A percentile compares a stretch with the other conserved stretches of the same genome.
phyloP scores from a whole-genome alignment of 2,797 vertebrate genomes.

The Xiphorhynchus erythropygius region DNA sequence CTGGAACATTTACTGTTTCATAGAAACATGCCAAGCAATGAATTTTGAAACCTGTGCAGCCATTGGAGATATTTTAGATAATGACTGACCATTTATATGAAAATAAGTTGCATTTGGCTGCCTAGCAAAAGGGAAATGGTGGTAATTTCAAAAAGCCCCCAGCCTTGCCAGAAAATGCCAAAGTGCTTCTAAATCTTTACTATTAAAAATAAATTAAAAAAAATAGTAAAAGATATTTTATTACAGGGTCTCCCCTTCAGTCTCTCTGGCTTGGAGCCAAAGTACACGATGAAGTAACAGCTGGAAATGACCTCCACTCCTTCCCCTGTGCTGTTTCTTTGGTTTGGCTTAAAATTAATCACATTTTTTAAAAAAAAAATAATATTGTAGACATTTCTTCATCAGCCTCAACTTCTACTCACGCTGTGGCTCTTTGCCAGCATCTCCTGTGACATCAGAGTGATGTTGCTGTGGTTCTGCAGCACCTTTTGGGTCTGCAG shows the following conservation, averaged over 20 bases:
- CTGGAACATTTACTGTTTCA: background rate
- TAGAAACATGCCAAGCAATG: background rate
- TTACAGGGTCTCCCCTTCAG: slow-evolving; percentile 60
- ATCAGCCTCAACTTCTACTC: slow-evolving; percentile 21
- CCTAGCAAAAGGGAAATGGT: background rate
- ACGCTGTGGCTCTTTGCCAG: slow-evolving; percentile 27
- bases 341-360: slow-evolving; percentile 70
- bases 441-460: slow-evolving; percentile 50
- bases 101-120: background rate
- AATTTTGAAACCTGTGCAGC: background rate
- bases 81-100: background rate
- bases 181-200: slow-evolving; percentile 42
- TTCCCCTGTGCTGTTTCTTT: slow-evolving; percentile 64
- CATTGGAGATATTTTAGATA: slow-evolving; percentile 15
- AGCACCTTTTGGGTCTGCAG: background rate
- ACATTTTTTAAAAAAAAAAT: background rate
- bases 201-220: background rate
- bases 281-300: slow-evolving; percentile 59
- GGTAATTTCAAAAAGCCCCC: slow-evolving; percentile 21
- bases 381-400: background rate
- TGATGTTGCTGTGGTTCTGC: slow-evolving; percentile 38
- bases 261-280: slow-evolving; percentile 59
- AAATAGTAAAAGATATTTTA: slow-evolving; percentile 62
- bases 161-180: background rate
- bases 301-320: slow-evolving; percentile 57